Evolutionary conservation across 2,113 vertebrate species (phyloP), one percentile per base, ranked within the genome.

Genomic region (Glaucidium brasilianum): DNA sequence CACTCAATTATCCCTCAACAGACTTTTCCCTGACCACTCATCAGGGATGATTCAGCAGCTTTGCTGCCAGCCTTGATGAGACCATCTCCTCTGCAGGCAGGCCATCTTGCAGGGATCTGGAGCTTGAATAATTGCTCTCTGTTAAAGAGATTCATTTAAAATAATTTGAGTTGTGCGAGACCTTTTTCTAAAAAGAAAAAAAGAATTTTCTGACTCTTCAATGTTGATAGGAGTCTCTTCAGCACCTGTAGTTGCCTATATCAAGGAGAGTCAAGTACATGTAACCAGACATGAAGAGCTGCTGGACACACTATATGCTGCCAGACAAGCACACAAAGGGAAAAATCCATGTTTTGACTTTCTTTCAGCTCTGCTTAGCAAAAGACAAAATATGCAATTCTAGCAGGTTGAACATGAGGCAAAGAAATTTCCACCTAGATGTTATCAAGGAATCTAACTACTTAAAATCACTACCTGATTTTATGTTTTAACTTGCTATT

Each of bases 241-340:
- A 91, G 64, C 62, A 85, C 11, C 17, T 59, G 10, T 9, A 41
- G 32, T 2, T 55, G 26, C 50, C 60, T 35, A 1, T 6, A n/a
- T 3, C 41, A 62, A 87, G 14, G 34, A 88, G n/a, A 74, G 11
- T 11, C 6, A 78, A 71, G 15, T n/a, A 22, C 60, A 64, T 2
- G 0, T 39, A 67, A 56, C 35, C 0, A 1, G 43, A 73, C 35
- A 26, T 0, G 0, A 83, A 77, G 41, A 45, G 32, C 12, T 56
- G 6, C 11, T 12, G 2, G 52, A 90, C 14, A 62, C 19, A 22
- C 25, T 52, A 1, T 21, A 37, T 6, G 13, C 32, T 62, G 35
- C 16, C 76, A 80, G 34, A 77, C 22, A 88, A 67, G 37, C 32
- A 79, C 25, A 43, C 8, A 69, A 64, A 72, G 5, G 6, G 35